These are phyloP conservation scores for Rhipidura dahli DNA, from an alignment of 2,113 vertebrate species.

Conservation along the genomic window DNA sequence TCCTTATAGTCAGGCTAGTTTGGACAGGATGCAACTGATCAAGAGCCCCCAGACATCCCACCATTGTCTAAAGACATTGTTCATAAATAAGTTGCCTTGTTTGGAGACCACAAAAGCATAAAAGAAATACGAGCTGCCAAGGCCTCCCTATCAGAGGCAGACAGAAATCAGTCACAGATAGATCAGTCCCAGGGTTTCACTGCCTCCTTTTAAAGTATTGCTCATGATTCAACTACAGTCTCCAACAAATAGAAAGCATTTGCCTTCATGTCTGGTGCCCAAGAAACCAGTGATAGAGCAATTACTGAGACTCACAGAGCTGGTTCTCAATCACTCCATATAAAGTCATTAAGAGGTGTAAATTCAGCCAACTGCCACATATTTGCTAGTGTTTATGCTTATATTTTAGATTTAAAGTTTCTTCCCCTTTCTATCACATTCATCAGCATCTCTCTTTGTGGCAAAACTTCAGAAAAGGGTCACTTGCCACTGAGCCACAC, in stretches of 20 bases:
- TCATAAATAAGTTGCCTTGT: neutral
- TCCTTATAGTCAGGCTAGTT: neutral
- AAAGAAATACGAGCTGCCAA: neutral
- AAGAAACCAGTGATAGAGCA: neutral
- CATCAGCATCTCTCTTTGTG: neutral
- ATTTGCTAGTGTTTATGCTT: neutral
- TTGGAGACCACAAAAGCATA: neutral
- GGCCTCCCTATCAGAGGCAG: neutral
- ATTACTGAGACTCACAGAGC: neutral
- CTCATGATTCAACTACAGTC: neutral
- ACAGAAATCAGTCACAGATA: neutral
- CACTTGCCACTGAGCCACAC: neutral
- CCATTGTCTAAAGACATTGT: neutral
- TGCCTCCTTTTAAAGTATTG: neutral
- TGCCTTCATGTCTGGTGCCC: neutral
- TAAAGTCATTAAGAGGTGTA: neutral
- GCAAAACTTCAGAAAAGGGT: neutral
- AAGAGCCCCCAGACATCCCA: neutral
- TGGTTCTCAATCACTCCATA: neutral
- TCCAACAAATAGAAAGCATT: neutral
- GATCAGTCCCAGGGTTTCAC: neutral
- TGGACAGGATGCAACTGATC: neutral
- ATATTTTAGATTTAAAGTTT: neutral
- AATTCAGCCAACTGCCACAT: neutral
- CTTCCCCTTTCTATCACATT: neutral